Evolutionary conservation across 2,113 vertebrate genomes (phyloP), one percentile per base, ranked within the genome.

Genomic region (Mirza zaza): DNA sequence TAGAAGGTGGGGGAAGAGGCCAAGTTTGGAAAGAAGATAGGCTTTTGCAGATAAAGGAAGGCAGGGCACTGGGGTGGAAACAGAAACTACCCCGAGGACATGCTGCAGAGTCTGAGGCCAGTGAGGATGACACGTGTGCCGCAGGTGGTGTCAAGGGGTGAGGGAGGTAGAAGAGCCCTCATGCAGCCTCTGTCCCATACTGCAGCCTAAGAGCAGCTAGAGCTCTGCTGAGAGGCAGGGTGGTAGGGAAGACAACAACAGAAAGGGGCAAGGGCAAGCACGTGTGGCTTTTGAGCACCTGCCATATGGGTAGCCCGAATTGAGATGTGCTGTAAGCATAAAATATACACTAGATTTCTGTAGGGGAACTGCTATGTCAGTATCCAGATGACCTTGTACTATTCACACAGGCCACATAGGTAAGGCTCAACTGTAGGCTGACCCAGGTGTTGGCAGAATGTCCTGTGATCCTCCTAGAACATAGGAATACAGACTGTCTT

Each of bases 21-120:
- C 77, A 87, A 87, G 87, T 85, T 27, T 80, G 76, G 52, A 97
- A 92, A 77, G 95, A 95, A 98, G 80, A 2, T 11, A 81, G 57
- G 2, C 39, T 50, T 94, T 96, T 95, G 12, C 68, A 83, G 55
- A 27, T 55, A 85, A 97, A 89, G n/a, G 84, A 0, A 75, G 0
- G 18, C 11, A n/a, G 48, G 23, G 61, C 27, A 57, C 67, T 93
- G 68, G 48, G 89, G 65, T 65, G 63, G 85, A 95, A 95, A 97
- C 4, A 1, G 61, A 80, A 95, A 92, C 12, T 80, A 73, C 39
- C 42, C 86, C 92, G 13, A n/a, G 94, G 93, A 86, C 80, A n/a
- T 80, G 5, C 50, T 79, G 63, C 77, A 87, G 65, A 73, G 45
- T 67, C 82, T 71, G 63, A 57, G 13, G 20, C 63, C 36, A 65